phyloP scores from a whole-genome alignment of 2,888 invertebrate species.

The Chrysodeixis includens region DNA sequence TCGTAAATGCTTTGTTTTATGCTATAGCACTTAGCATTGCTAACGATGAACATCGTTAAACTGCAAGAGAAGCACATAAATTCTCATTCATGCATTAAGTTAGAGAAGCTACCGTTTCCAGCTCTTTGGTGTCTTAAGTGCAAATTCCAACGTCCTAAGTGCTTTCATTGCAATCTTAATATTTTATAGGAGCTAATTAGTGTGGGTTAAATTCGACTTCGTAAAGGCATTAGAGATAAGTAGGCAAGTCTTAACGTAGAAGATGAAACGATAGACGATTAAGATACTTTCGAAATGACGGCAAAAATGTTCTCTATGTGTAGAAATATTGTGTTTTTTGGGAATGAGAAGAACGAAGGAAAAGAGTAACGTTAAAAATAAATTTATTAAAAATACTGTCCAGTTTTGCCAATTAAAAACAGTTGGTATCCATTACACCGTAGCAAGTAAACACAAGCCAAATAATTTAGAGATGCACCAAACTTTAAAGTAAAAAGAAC shows the following conservation, averaged over 20 bases:
- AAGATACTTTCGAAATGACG: background rate
- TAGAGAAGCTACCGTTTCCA: background rate
- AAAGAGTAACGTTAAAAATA: background rate
- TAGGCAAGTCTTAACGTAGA: background rate
- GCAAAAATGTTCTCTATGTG: background rate
- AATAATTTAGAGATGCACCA: constrained; percentile 47
- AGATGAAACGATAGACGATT: background rate
- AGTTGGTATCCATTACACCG: background rate
- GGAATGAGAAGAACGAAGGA: no score
- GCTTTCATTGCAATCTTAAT: constrained; percentile 1
- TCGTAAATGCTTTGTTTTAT: background rate
- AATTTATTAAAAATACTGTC: background rate
- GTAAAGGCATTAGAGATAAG: background rate
- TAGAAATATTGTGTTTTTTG: no score
- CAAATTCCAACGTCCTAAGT: background rate
- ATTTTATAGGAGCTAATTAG: constrained; percentile 3
- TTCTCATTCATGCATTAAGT: background rate
- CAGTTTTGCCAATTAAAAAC: background rate
- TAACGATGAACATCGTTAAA: background rate
- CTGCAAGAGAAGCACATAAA: background rate
- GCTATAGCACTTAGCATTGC: background rate
- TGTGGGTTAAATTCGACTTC: background rate
- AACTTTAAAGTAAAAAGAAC: constrained; percentile 35
- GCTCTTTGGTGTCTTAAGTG: background rate
- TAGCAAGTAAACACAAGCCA: constrained; percentile 25